Conservation (phyloP, 2,113 vertebrate species). For the Cephalopterus ornatus region DNA sequence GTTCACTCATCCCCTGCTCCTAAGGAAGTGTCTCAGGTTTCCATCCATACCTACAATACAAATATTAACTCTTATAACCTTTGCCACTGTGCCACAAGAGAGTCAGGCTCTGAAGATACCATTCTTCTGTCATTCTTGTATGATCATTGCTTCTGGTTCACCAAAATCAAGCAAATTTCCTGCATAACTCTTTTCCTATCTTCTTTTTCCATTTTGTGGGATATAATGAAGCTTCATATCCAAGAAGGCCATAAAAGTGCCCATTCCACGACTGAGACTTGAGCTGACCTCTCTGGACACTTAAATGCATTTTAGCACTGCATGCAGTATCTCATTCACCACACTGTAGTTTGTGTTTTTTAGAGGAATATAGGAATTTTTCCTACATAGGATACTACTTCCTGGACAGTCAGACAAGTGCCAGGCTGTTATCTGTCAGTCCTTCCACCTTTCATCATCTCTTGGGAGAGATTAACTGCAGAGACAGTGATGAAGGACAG, state of each 20-base stretch:
- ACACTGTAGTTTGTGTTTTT: neutral
- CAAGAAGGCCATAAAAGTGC: neutral
- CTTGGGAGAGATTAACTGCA: neutral
- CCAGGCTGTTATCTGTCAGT: neutral
- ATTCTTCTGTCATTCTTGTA: neutral
- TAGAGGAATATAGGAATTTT: neutral
- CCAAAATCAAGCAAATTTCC: neutral
- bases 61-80: neutral
- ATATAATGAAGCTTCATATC: neutral
- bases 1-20: neutral
- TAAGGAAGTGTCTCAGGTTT: neutral
- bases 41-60: neutral
- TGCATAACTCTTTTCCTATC: neutral
- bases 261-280: neutral
- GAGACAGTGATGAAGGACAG: neutral
- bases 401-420: neutral
- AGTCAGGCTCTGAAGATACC: neutral
- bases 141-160: neutral
- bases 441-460: constrained; percentile 20
- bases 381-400: neutral
- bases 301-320: neutral
- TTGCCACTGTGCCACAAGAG: neutral
- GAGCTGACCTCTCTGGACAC: neutral
- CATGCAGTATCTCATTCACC: neutral
- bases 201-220: neutral